Conservation (phyloP, 92 coral and sea anemone species). For the Galaxea fascicularis region DNA sequence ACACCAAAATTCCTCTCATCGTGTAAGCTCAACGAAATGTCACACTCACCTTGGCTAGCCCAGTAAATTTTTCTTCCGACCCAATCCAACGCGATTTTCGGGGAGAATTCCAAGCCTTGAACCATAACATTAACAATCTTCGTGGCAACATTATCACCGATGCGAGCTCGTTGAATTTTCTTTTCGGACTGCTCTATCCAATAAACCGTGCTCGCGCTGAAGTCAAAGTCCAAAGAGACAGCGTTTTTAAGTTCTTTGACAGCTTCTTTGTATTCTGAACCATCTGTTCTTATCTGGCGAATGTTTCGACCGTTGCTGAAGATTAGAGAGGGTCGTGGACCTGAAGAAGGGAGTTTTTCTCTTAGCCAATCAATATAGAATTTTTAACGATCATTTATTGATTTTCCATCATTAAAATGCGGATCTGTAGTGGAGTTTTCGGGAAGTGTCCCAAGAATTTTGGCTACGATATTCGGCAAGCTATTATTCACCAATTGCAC, state of each 20-base stretch:
- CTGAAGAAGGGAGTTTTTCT: slow-evolving; percentile 33
- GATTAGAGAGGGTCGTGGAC: slow-evolving; percentile 74
- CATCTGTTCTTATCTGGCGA: slow-evolving; percentile 81
- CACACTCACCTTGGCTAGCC: slow-evolving; percentile 78
- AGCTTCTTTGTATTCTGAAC: slow-evolving; percentile 73
- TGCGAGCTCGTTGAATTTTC: slow-evolving; percentile 75
- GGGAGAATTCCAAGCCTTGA: slow-evolving; percentile 58
- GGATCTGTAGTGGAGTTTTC: too few species aligned
- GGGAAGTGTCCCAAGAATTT: too few species aligned
- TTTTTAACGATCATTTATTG: neutral
- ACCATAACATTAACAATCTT: slow-evolving; percentile 67
- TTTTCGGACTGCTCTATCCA: slow-evolving; percentile 79
- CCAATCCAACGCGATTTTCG: slow-evolving; percentile 95
- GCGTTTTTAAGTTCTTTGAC: slow-evolving; percentile 73
- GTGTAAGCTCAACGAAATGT: neutral
- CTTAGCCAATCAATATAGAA: too few species aligned
- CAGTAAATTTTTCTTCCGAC: slow-evolving; percentile 93
- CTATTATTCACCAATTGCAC: too few species aligned
- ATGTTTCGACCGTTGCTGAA: slow-evolving; percentile 86
- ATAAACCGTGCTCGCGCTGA: slow-evolving; percentile 76
- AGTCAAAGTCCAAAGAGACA: slow-evolving; percentile 82
- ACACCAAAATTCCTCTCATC: neutral
- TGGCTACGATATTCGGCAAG: too few species aligned
- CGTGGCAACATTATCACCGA: slow-evolving; percentile 46
- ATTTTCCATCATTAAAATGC: too few species aligned